Conservation (phyloP, 1,140 invertebrate genomes). For the Dendroctonus valens region DNA sequence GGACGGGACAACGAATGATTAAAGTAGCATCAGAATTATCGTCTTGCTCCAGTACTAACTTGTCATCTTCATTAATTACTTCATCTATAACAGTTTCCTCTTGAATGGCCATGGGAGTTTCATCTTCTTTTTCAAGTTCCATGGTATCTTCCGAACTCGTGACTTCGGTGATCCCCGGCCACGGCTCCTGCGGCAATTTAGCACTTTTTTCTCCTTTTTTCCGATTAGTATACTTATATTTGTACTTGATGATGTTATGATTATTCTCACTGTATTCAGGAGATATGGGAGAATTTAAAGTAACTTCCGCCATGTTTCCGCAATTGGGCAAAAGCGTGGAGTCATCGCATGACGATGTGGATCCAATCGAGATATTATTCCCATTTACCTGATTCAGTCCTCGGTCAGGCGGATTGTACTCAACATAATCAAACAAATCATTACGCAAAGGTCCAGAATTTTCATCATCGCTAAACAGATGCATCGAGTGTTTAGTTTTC, state of each 20-base stretch:
- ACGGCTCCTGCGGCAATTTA: slow-evolving; percentile 33
- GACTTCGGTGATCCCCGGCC: slow-evolving; percentile 38
- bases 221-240: slow-evolving; percentile 49
- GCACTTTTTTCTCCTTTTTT: slow-evolving; percentile 43
- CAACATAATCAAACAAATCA: slow-evolving; percentile 47
- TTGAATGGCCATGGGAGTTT: slow-evolving; percentile 19
- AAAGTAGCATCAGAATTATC: not conserved
- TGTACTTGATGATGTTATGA: slow-evolving; percentile 45
- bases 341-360: slow-evolving; percentile 45
- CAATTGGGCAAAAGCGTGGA: slow-evolving; percentile 47
- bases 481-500: slow-evolving; percentile 41
- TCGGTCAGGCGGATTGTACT: slow-evolving; percentile 41
- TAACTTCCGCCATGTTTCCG: slow-evolving; percentile 49
- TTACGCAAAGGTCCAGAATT: slow-evolving; percentile 44
- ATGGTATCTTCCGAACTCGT: slow-evolving; percentile 45
- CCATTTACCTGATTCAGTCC: slow-evolving; percentile 42
- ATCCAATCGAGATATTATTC: slow-evolving; percentile 37
- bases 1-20: slow-evolving; percentile 36
- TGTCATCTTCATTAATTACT: not conserved
- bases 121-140: slow-evolving; percentile 41
- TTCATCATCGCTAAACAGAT: slow-evolving; percentile 48
- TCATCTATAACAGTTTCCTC: slow-evolving; percentile 26
- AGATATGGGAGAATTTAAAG: slow-evolving; percentile 47
- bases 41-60: not conserved
- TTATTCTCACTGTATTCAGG: slow-evolving; percentile 40